Base-by-base conservation (phyloP, 2,888 invertebrate genomes). In the Pyrgus malvae region DNA sequence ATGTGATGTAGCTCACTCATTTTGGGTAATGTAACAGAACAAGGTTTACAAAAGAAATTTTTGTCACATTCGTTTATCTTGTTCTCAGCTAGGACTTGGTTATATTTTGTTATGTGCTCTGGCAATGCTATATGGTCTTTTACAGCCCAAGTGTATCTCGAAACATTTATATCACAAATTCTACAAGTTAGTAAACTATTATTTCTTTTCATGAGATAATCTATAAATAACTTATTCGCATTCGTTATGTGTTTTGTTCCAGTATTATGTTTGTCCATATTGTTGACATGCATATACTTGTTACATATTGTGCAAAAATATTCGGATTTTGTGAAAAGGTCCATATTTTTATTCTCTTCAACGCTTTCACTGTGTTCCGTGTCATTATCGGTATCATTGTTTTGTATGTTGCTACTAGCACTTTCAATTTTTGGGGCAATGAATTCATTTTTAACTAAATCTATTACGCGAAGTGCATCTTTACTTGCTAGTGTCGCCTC, bases 271-370 rank as follows among this genome's bases (percentile, higher is more conserved):
- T 6, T n/a, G 3, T n/a, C 14, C n/a, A 35, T 11, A 35, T 46
- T 23, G 12, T 46, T 46, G 4, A 35, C 23, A n/a, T 46, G 46
- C 35, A 46, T 46, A n/a, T n/a, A 23, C 23, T 17, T 35, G 12
- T 46, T 35, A 33, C 45, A 45, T 14, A 6, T 19, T 45, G 12
- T 11, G 14, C 45, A 45, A 21, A 17, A 33, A 21, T 45, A 14
- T 11, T 21, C n/a, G n/a, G n/a, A n/a, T n/a, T n/a, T n/a, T n/a
- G n/a, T n/a, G n/a, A n/a, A n/a, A n/a, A n/a, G n/a, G n/a, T n/a
- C n/a, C n/a, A n/a, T n/a, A n/a, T 35, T 35, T 35, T 2, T 16
- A 31, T 11, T 31, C 12, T 4, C 31, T 16, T 35, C 33, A 35
- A 16, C 14, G 14, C 33, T 35, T 2, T 14, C 33, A 35, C 7